Base-by-base conservation (phyloP, 2,888 invertebrate genomes). In the Drosophila kokeensis region DNA sequence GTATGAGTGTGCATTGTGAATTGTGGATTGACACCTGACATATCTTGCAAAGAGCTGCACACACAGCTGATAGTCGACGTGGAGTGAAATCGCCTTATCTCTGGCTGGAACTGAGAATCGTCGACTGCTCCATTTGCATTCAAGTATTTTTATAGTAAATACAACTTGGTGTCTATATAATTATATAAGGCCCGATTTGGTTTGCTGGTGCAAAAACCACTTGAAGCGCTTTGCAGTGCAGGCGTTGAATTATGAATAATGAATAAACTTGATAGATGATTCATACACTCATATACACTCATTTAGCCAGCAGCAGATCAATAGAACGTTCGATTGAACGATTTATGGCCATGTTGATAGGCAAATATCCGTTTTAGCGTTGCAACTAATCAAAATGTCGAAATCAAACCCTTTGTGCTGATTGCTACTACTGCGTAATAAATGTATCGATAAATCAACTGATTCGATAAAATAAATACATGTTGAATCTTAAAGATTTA, bases 321-420 rank as follows among this genome's bases (percentile, higher is more conserved):
- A 59, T 29, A 29, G 8, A 40, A 21, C 49, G 58, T 59, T 61
- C 77, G 58, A 61, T 61, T 49, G 48, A 63, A 67, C 81, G 70
- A 82, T 87, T 87, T 87, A 87, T 87, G 89, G 80, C 60, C 68
- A 75, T 82, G 82, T 80, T 89, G 82, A 90, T 87, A 87, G 87
- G 76, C 67, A 77, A 76, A 90, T 89, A 76, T 87, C 75, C 85
- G 79, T 59, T 87, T 73, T 50, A 59, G 69, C 52, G 21, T 34
- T 55, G 69, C 76, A 68, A 68, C 80, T 61, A 65, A 83, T 70
- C 73, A 67, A 63, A 48, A 49, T 50, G 50, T 40, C 58, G 40
- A 55, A 67, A 69, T 36, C 29, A 36, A 61, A 21, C 68, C 69
- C 27, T 68, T 29, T 57, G 30, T 36, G 38, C 38, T n/a, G 45